phyloP scores from a whole-genome alignment of 2,888 invertebrate genomes.

The Troides helena region DNA sequence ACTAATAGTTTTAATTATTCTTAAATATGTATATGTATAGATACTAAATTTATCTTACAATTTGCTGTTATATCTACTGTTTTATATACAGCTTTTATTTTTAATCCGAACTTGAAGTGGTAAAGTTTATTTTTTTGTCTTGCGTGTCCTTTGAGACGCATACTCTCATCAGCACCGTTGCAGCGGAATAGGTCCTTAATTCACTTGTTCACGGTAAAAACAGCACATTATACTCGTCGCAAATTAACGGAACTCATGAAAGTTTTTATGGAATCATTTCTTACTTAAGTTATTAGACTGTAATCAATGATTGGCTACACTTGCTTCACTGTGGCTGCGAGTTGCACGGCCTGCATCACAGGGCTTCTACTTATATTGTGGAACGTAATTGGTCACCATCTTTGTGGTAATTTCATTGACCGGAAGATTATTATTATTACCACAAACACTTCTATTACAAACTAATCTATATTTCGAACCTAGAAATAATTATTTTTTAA shows the following conservation, averaged over 20 bases:
- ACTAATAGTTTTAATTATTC: too few relatives aligned
- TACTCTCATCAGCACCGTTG: not conserved
- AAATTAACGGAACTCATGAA: constrained; percentile 46
- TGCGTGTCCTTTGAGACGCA: not conserved
- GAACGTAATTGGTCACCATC: constrained; percentile 21
- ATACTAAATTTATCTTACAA: too few relatives aligned
- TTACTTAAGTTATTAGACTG: constrained; percentile 51
- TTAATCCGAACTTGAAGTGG: not conserved
- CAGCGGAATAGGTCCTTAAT: constrained; percentile 3
- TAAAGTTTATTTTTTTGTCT: not conserved
- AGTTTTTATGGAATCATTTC: constrained; percentile 50
- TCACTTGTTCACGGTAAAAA: constrained; percentile 23
- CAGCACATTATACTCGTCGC: constrained; percentile 43
- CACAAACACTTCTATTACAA: not conserved
- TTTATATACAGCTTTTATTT: too few relatives aligned
- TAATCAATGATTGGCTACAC: constrained; percentile 55
- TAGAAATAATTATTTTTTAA: not conserved
- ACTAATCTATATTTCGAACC: too few relatives aligned
- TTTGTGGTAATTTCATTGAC: constrained; percentile 7
- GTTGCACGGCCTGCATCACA: constrained; percentile 21
- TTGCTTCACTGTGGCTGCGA: constrained; percentile 3
- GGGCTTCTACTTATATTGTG: constrained; percentile 17
- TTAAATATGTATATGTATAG: too few relatives aligned
- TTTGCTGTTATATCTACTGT: too few relatives aligned
- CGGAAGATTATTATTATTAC: constrained; percentile 2